Conservation (phyloP, 2,888 invertebrate species). For the Archaeoteleia sp. region DNA sequence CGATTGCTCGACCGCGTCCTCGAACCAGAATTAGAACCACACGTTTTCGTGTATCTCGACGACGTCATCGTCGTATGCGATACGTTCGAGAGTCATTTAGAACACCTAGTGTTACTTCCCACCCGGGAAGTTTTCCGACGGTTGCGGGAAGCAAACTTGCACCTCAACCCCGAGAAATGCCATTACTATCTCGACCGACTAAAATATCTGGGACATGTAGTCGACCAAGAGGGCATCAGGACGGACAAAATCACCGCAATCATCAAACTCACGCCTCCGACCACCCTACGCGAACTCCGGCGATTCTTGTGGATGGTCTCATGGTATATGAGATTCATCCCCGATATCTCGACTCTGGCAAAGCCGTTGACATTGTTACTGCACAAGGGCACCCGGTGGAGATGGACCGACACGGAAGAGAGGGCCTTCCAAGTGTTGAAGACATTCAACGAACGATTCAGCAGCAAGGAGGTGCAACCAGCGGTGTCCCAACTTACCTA, state of each 20-base stretch:
- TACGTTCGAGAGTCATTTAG: constrained; percentile 7
- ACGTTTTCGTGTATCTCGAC: too few species aligned
- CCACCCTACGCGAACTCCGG: background rate
- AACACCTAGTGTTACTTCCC: too few species aligned
- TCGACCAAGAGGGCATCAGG: background rate
- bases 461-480: too few species aligned
- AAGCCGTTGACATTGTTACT: constrained; percentile 6
- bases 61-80: constrained; percentile 8
- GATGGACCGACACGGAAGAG: too few species aligned
- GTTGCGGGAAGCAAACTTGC: constrained; percentile 41
- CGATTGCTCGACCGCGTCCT: too few species aligned
- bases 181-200: constrained; percentile 52
- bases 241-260: too few species aligned
- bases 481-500: too few species aligned
- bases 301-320: constrained; percentile 11
- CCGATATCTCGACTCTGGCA: background rate
- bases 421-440: constrained; percentile 18
- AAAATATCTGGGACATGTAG: constrained; percentile 44
- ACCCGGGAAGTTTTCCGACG: too few species aligned
- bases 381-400: too few species aligned
- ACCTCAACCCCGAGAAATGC: constrained; percentile 54
- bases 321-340: constrained; percentile 27
- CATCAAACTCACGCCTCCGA: background rate
- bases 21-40: too few species aligned
- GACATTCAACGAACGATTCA: too few species aligned